phyloP scores from a whole-genome alignment of 2,888 invertebrate genomes.

The Chaetogeoica ovagalla region DNA sequence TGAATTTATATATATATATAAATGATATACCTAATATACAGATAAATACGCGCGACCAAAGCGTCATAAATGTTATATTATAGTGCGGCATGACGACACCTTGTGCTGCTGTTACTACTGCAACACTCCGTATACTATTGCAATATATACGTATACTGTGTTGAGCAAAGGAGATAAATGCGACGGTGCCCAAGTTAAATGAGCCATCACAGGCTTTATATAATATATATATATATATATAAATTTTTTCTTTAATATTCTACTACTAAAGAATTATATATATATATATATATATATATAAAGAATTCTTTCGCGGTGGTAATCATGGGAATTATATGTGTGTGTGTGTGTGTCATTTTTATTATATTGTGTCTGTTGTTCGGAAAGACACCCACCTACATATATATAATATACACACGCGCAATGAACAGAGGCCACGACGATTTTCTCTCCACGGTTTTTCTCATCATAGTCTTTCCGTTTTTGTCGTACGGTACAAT shows the following conservation, averaged over 20 bases:
- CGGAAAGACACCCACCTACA: conserved; percentile 42
- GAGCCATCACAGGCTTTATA: conserved; percentile 42
- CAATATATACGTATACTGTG: too few relatives aligned
- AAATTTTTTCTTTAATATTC: conserved; percentile 40
- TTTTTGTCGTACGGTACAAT: too few relatives aligned
- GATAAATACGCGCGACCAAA: neutral
- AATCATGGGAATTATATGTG: conserved; percentile 49
- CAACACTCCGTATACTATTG: too few relatives aligned
- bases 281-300: too few relatives aligned
- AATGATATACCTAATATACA: neutral
- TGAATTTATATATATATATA: neutral
- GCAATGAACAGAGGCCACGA: neutral
- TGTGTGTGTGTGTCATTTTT: conserved; percentile 41
- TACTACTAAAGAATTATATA: conserved; percentile 37
- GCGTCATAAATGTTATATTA: neutral
- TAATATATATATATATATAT: neutral
- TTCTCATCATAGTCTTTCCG: conserved; percentile 3
- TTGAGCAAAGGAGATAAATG: neutral
- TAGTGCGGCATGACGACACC: too few relatives aligned
- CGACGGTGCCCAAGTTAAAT: conserved; percentile 24
- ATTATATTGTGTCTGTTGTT: conserved; percentile 24
- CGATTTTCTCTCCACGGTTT: conserved; percentile 8
- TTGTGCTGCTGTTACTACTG: too few relatives aligned
- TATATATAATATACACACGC: neutral
- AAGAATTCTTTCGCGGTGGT: conserved; percentile 42